Conservation (phyloP, 2,797 vertebrate species). For the Manis pentadactyla region DNA sequence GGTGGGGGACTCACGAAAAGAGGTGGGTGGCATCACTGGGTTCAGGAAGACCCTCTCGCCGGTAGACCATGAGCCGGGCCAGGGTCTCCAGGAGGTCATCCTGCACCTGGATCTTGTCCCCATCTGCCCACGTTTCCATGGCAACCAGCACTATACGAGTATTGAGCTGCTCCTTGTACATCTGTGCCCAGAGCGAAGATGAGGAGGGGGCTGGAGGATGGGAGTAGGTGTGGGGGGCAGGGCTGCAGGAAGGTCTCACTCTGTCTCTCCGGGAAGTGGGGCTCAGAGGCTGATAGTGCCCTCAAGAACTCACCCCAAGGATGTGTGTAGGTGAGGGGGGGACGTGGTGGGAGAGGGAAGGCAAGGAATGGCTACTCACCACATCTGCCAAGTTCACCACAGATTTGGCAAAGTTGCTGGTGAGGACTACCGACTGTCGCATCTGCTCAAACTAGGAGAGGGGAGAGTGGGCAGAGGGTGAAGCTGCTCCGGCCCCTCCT, state of each 20-base stretch:
- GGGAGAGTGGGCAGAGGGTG: neutral
- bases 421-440: constrained; percentile 92
- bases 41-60: constrained; percentile 90
- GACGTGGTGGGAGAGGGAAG: rapidly evolving
- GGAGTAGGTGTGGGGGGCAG: neutral
- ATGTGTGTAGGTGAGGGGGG: too few species aligned
- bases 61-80: constrained; percentile 94
- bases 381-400: constrained; percentile 96
- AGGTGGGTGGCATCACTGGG: constrained; percentile 94
- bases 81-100: constrained; percentile 93
- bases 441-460: constrained; percentile 91
- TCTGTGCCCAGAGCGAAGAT: constrained; percentile 83
- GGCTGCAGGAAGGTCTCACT: neutral
- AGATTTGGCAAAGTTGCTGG: constrained; percentile 97
- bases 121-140: constrained; percentile 96
- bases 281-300: neutral
- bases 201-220: neutral
- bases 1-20: constrained; percentile 92
- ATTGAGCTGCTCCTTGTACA: constrained; percentile 97
- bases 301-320: neutral
- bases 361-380: constrained; percentile 86
- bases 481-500: neutral
- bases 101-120: constrained; percentile 92
- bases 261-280: neutral
- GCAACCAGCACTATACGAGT: constrained; percentile 96